Base-by-base conservation (phyloP, 2,113 vertebrate genomes). In the Cephalopholis sonnerati region DNA sequence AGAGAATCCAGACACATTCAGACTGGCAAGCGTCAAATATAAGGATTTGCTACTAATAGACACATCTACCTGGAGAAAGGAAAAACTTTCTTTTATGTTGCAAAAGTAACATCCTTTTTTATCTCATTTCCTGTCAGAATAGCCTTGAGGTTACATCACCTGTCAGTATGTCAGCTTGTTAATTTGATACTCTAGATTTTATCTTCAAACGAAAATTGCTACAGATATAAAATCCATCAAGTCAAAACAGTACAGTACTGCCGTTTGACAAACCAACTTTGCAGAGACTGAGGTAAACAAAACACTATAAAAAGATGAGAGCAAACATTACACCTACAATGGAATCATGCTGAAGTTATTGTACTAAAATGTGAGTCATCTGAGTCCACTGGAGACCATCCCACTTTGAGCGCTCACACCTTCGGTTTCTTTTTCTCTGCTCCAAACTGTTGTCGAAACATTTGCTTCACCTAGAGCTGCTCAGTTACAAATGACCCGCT, bases 301-400 rank as follows among this genome's bases (percentile, higher is more conserved):
- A 64, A 82, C 9, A 5, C 29, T 44, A 9, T 61, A 29, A 68
- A 76, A 79, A 65, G 39, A 74, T 20, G 4, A 39, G 41, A 69
- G 17, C 17, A 64, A 66, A 65, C 29, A 39, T 24, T 8, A 58
- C 66, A 68, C 76, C 72, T 80, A 41, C 59, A 61, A 7, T 59
- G 17, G 36, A 64, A 65, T 78, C 8, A 11, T 76, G 62, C 36
- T 61, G 18, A 48, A 29, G 39, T 64, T 69, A 62, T 54, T 70
- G 62, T 48, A n/a, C 59, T 36, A 44, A 68, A 74, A 83, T 75
- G 32, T 83, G 74, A 80, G 59, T 82, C 82, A 85, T 74, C 73
- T 2, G 0, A 6, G 11, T 63, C 12, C 79, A 57, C 62, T 63
- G 46, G 83, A 80, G 75, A 76, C 70, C 59, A 64, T 69, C 57